Percentiles rank a stretch among this genome's conserved stretches.
Evolutionary conservation across 2,797 vertebrate species (phyloP).

Genomic region (Argya squamiceps): DNA sequence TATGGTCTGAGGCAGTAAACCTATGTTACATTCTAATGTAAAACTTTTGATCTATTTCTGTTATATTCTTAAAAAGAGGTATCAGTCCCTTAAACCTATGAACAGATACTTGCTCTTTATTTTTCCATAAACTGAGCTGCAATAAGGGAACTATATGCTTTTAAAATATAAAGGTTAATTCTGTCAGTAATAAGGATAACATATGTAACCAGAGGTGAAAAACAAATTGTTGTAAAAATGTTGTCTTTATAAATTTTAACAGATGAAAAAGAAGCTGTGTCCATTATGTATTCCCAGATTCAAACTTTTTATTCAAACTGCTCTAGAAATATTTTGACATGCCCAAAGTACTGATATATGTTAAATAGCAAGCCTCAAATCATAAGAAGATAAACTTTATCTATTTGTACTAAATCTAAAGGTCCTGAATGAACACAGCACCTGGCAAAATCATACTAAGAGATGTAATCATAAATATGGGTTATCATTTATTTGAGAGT

Average conservation of each 20-base stretch:
- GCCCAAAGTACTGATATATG: background rate
- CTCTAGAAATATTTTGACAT: background rate
- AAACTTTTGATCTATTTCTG: background rate
- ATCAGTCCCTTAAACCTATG: background rate
- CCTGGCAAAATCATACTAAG: background rate
- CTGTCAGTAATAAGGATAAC: background rate
- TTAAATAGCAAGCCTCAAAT: background rate
- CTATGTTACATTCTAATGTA: background rate
- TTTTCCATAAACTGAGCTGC: background rate
- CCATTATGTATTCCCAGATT: background rate
- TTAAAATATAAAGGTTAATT: background rate
- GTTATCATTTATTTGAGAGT: background rate
- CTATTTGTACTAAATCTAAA: background rate
- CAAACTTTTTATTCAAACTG: background rate
- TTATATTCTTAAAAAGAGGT: background rate
- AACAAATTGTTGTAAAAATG: background rate
- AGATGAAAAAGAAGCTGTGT: background rate
- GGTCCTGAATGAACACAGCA: background rate
- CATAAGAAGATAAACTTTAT: background rate
- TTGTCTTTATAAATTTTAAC: background rate
- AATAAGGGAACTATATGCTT: background rate
- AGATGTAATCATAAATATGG: background rate
- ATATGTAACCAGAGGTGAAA: background rate
- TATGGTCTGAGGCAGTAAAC: background rate
- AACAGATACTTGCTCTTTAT: background rate